Evolutionary conservation across 2,797 vertebrate genomes (phyloP).

Genomic region (Calcarius lapponicus): DNA sequence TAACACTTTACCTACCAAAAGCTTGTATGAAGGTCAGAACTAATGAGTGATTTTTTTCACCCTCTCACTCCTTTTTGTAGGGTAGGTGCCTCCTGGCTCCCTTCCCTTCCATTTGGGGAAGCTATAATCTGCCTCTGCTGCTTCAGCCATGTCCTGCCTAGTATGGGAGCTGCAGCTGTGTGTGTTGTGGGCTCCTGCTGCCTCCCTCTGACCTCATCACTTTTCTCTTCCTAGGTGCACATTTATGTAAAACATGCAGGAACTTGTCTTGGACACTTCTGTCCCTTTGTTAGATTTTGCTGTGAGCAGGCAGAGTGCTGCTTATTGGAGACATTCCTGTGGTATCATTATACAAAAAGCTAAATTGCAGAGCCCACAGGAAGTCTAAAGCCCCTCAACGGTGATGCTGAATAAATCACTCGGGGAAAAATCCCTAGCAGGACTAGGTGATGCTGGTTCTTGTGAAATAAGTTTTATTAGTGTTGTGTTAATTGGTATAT

Average conservation of each 20-base stretch:
- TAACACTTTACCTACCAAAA: neutral
- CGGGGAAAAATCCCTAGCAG: neutral
- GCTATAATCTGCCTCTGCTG: neutral
- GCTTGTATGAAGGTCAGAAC: neutral
- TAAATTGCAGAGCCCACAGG: fast-evolving
- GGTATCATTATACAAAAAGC: neutral
- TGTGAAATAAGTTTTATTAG: neutral
- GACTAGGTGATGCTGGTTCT: neutral
- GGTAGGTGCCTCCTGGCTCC: neutral
- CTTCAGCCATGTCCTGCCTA: neutral
- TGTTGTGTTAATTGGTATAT: neutral
- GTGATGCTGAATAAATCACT: neutral
- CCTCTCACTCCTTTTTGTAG: neutral
- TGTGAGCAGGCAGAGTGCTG: neutral
- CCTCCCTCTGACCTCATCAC: neutral
- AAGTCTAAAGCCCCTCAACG: neutral
- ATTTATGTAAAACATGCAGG: neutral
- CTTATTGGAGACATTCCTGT: neutral
- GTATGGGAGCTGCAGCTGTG: neutral
- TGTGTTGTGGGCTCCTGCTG: neutral
- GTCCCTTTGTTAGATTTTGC: neutral
- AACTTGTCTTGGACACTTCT: neutral
- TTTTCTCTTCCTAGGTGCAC: neutral
- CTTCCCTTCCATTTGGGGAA: neutral
- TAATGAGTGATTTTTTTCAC: neutral